phyloP scores from a whole-genome alignment of 2,113 vertebrate species.

The Syngnathus scovelli region DNA sequence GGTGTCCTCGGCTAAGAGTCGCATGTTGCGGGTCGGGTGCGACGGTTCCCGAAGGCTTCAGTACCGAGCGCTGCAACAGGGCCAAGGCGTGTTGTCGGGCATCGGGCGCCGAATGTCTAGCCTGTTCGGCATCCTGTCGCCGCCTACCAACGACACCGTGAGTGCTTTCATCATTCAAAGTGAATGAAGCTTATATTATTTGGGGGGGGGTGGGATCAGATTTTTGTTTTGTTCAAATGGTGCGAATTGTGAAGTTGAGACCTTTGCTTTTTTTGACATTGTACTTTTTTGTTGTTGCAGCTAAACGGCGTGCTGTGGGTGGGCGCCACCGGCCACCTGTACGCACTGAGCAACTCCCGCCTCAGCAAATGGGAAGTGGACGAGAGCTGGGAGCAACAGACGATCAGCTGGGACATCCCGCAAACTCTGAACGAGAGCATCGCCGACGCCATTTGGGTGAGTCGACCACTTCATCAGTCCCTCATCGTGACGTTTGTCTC shows the following conservation, averaged over 20 bases:
- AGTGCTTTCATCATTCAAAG: slow-evolving; percentile 43
- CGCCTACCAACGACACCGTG: slow-evolving; percentile 76
- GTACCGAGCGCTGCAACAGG: slow-evolving; percentile 77
- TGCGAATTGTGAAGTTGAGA: background rate
- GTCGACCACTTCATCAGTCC: no score
- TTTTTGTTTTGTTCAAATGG: background rate
- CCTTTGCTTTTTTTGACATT: background rate
- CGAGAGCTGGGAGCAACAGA: slow-evolving; percentile 77
- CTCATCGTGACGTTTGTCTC: background rate
- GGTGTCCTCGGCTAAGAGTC: slow-evolving; percentile 77
- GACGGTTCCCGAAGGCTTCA: slow-evolving; percentile 82
- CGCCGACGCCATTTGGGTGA: slow-evolving; percentile 89
- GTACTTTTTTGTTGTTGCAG: slow-evolving; percentile 53
- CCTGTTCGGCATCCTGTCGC: slow-evolving; percentile 88
- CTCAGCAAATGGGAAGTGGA: slow-evolving; percentile 90
- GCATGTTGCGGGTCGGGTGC: slow-evolving; percentile 71
- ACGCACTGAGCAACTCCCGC: slow-evolving; percentile 78
- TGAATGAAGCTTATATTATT: background rate
- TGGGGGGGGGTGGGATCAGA: no score
- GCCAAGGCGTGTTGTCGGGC: slow-evolving; percentile 90
- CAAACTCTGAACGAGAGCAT: slow-evolving; percentile 79
- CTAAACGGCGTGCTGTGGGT: slow-evolving; percentile 84
- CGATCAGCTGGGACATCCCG: slow-evolving; percentile 81
- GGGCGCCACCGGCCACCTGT: slow-evolving; percentile 72
- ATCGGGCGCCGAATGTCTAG: slow-evolving; percentile 90